A percentile compares a stretch with the other conserved stretches of the same genome.
Evolutionary conservation across 2,113 vertebrate genomes (phyloP).

Genomic region (Thryonomys swinderianus): DNA sequence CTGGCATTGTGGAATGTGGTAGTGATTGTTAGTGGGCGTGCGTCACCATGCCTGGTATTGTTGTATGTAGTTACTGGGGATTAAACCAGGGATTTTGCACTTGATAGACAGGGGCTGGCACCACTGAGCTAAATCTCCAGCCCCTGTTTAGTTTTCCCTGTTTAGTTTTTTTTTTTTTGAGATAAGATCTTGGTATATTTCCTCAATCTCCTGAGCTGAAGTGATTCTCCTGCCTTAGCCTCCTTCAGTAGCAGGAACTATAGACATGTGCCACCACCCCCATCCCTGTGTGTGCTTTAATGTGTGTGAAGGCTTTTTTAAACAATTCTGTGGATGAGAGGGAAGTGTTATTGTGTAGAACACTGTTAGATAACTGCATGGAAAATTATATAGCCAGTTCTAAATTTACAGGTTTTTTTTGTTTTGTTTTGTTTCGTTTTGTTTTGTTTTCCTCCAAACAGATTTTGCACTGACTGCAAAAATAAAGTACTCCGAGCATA

Average conservation of each 20-base stretch:
- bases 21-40: no score
- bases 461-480: slow-evolving; percentile 98
- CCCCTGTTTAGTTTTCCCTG: background rate
- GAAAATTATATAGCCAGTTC: slow-evolving; percentile 29
- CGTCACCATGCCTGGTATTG: no score
- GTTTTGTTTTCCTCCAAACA: no score
- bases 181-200: background rate
- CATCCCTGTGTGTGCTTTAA: background rate
- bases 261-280: background rate
- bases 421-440: no score
- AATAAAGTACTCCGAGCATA: slow-evolving; percentile 97
- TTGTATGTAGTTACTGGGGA: background rate
- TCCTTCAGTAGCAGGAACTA: background rate
- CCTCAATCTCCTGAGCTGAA: background rate
- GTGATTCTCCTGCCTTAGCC: background rate
- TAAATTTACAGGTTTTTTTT: slow-evolving; percentile 60
- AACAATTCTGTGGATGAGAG: background rate
- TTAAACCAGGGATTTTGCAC: no score
- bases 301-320: background rate
- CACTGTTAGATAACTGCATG: background rate
- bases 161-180: background rate
- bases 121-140: no score
- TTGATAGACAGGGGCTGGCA: no score
- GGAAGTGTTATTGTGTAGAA: background rate
- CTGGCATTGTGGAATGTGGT: no score